A percentile compares a stretch with the other conserved stretches of the same genome.
Evolutionary conservation across 37 sponge, comb jelly and placozoan genomes (phyloP).

Genomic region (Spongia lamella): DNA sequence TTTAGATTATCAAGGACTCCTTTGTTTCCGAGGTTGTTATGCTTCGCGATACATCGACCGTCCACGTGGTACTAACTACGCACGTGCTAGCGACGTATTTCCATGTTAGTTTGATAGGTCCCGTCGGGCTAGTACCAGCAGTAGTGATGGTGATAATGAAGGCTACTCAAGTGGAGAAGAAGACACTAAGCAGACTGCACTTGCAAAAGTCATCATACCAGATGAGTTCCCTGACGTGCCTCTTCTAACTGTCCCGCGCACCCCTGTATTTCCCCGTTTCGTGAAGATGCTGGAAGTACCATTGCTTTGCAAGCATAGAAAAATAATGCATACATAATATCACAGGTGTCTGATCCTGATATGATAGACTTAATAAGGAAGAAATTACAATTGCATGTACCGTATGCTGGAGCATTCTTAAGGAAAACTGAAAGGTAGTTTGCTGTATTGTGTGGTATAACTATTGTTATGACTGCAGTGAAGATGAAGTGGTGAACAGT

Average conservation of each 20-base stretch:
- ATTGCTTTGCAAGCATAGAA: not conserved
- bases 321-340: not conserved
- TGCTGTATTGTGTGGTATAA: conserved; percentile 1
- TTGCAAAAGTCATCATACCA: conserved; percentile 57
- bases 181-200: conserved; percentile 8
- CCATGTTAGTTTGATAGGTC: too few relatives aligned
- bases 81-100: too few relatives aligned
- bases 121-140: too few relatives aligned
- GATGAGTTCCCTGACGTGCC: conserved; percentile 85
- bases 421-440: conserved; percentile 84
- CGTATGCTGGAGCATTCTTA: conserved; percentile 95
- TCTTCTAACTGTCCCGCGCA: conserved; percentile 65
- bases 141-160: too few relatives aligned
- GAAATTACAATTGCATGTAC: conserved; percentile 65
- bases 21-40: too few relatives aligned
- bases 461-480: conserved; percentile 22
- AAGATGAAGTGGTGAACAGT: conserved; percentile 42
- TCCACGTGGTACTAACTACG: too few relatives aligned
- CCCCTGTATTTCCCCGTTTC: conserved; percentile 90
- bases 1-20: too few relatives aligned
- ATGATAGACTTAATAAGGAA: conserved; percentile 71
- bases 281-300: conserved; percentile 89
- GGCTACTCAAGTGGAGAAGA: too few relatives aligned
- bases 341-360: conserved; percentile 68
- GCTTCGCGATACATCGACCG: too few relatives aligned